Base-by-base conservation (phyloP, 1,140 invertebrate genomes). In the Philotrypesis tridentata region DNA sequence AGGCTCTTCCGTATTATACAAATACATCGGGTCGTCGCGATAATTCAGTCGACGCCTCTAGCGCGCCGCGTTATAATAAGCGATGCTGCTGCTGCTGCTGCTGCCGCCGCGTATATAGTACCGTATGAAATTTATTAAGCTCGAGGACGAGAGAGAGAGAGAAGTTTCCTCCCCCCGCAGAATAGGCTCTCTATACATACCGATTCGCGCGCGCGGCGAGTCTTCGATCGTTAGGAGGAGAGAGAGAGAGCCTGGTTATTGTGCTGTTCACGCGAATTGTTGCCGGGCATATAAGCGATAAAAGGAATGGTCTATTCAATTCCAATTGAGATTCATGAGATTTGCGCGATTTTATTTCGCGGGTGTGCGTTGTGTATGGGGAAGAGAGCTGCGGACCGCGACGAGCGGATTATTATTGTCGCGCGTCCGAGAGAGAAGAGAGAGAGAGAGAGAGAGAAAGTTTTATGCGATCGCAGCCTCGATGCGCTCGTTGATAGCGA, bases 291-390 rank as follows among this genome's bases (percentile, higher is more conserved):
- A n/a, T n/a, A n/a, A 7, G 31, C 8, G 17, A 70, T 37, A 70
- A n/a, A 31, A 31, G 21, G 21, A 33, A 37, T n/a, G 67, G 11
- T 70, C 67, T 37, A 70, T 70, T 70, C 29, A 70, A 70, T 70
- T 70, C 37, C 29, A 70, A 70, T 70, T 37, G 67, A 21, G 29
- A 37, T 70, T 70, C 29, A 37, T 37, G 33, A 3, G 9, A 37
- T 37, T 37, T 70, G 25, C 21, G 25, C 8, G 14, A 33, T 65
- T 65, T 65, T 65, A 65, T 29, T 55, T 55, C 48, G 1, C n/a
- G n/a, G n/a, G n/a, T n/a, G n/a, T n/a, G n/a, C n/a, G n/a, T n/a
- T n/a, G n/a, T n/a, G n/a, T n/a, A n/a, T n/a, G n/a, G n/a, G n/a
- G n/a, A n/a, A n/a, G n/a, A n/a, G n/a, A n/a, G n/a, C n/a, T 17